These are phyloP conservation scores for Macrostomum lignano DNA, from an alignment of 1,140 invertebrate species.

Conservation along the genomic window DNA sequence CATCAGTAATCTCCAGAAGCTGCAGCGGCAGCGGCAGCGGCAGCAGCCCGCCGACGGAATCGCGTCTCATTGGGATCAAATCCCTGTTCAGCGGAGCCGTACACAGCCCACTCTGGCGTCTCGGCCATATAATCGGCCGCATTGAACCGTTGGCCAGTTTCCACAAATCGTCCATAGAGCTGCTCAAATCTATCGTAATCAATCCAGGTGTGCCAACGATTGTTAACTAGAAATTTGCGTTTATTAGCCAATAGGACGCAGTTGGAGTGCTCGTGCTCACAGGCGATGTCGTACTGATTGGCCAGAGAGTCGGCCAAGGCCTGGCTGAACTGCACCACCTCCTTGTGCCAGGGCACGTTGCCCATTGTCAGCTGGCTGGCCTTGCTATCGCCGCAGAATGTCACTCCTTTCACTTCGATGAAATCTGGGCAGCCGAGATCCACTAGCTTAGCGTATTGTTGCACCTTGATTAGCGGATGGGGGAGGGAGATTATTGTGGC, in stretches of 20 bases:
- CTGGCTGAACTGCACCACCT: slow-evolving; percentile 33
- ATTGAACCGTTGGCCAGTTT: slow-evolving; percentile 21
- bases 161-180: slow-evolving; percentile 20
- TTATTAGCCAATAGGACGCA: slow-evolving; percentile 33
- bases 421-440: slow-evolving; percentile 36
- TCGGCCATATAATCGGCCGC: slow-evolving; percentile 27
- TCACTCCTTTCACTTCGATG: slow-evolving; percentile 40
- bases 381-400: slow-evolving; percentile 36
- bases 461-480: too few relatives aligned
- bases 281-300: slow-evolving; percentile 34
- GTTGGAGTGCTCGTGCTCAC: slow-evolving; percentile 39
- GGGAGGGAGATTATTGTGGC: too few relatives aligned
- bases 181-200: slow-evolving; percentile 31
- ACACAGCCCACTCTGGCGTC: slow-evolving; percentile 31
- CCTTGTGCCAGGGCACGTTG: slow-evolving; percentile 39
- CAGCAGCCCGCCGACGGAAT: too few relatives aligned
- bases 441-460: slow-evolving; percentile 34
- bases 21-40: too few relatives aligned
- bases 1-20: too few relatives aligned
- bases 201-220: slow-evolving; percentile 32
- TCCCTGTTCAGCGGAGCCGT: slow-evolving; percentile 29
- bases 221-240: slow-evolving; percentile 26
- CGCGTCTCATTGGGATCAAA: slow-evolving; percentile 25
- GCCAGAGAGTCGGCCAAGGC: slow-evolving; percentile 27
- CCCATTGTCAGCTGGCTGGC: slow-evolving; percentile 34